Evolutionary conservation across 64 coral and sea anemone genomes (phyloP), one percentile per base, ranked within the genome.

Genomic region (Montipora efflorescens): DNA sequence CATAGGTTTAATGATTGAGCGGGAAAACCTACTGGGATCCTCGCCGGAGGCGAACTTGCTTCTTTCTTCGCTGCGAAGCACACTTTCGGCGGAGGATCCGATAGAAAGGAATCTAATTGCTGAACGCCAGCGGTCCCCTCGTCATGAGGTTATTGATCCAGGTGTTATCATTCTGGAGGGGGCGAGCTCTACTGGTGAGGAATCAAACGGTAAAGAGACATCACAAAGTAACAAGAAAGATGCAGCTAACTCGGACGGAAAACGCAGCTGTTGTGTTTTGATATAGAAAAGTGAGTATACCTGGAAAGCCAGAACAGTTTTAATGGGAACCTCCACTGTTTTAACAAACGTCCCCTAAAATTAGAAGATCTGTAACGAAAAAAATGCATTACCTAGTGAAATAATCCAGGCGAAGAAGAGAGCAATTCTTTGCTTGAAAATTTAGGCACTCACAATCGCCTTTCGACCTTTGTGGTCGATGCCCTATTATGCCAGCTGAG

Each of bases 1-100:
- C 5, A 74, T 95, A 4, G 93, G 89, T 18, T 79, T 88, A 76
- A 80, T 97, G 43, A 97, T 97, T 18, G 68, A 90, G 71, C 48
- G 51, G 19, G 49, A 77, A 78, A 75, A 59, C 7, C 75, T 59
- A 44, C 48, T 7, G 72, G 82, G 70, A 71, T 21, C 62, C 49
- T 47, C 43, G 16, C 4, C 62, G 67, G 66, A 49, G 1, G 66
- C 62, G 67, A 71, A 9, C 66, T 20, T 25, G 5, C 82, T 85
- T 9, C 18, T 85, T 1, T 13, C 25, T 11, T 71, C 82, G 11
- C 45, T 85, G 1, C 44, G 18, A 16, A 48, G 19, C 1, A 85
- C 51, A 25, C 21, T 64, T 28, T 62, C 79, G 59, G 21, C 59
- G 2, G 25, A 53, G 9, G 20, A 59, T 2, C 8, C n/a, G 0